Evolutionary conservation across 2,797 vertebrate genomes (phyloP).

Genomic region (Brachyrhaphis roseni): DNA sequence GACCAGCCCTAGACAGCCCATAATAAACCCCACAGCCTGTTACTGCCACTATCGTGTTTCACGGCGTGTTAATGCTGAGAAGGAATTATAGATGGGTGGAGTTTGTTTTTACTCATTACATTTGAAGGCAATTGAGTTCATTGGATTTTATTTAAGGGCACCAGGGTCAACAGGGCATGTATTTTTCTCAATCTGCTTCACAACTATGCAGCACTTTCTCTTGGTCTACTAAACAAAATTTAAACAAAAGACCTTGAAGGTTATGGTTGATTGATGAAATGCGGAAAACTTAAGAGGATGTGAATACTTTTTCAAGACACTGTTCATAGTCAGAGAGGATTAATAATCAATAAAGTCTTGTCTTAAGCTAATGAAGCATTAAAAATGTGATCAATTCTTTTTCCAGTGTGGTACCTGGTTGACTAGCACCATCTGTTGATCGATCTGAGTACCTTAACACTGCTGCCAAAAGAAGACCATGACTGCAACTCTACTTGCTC

Average conservation of each 20-base stretch:
- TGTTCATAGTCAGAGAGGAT: neutral
- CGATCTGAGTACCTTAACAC: neutral
- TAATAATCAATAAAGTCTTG: neutral
- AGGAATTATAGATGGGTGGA: neutral
- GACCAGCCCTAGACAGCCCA: neutral
- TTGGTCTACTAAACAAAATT: neutral
- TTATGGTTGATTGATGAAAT: neutral
- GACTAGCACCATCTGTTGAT: constrained; percentile 41
- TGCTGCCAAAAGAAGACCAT: neutral
- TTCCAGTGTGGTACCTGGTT: neutral
- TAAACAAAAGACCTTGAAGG: neutral
- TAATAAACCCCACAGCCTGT: neutral
- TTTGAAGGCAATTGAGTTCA: neutral
- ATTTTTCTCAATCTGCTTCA: neutral
- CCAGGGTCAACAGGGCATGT: neutral
- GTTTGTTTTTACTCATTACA: too few species aligned
- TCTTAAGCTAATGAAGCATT: neutral
- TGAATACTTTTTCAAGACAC: neutral
- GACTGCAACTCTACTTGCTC: neutral
- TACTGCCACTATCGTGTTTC: neutral
- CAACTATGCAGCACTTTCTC: neutral
- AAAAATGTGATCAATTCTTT: neutral
- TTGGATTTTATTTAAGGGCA: neutral
- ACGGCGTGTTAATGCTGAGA: neutral
- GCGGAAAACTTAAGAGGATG: neutral